Evolutionary conservation across 1,140 invertebrate genomes (phyloP).

Genomic region (Diploscapter pachys): DNA sequence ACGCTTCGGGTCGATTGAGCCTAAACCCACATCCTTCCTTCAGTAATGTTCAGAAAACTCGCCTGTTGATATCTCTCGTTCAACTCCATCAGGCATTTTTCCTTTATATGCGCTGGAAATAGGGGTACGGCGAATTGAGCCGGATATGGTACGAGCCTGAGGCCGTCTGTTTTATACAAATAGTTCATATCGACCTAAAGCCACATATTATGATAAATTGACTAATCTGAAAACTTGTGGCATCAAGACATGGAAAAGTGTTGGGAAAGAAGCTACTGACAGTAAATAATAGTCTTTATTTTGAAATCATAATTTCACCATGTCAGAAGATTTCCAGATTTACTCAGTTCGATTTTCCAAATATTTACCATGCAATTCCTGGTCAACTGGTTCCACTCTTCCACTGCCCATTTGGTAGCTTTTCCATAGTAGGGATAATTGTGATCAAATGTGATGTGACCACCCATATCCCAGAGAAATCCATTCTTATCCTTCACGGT

Average conservation of each 20-base stretch:
- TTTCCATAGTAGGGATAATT: conserved; percentile 59
- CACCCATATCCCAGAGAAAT: conserved; percentile 60
- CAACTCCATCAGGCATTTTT: conserved; percentile 47
- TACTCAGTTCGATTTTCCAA: too few relatives aligned
- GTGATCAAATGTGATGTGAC: conserved; percentile 58
- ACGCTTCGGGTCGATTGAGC: conserved; percentile 28
- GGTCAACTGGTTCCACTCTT: conserved; percentile 56
- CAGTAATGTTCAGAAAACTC: too few relatives aligned
- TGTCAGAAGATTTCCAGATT: too few relatives aligned
- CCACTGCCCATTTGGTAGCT: conserved; percentile 56
- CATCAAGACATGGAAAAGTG: too few relatives aligned
- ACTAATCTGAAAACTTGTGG: too few relatives aligned
- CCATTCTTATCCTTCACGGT: conserved; percentile 55
- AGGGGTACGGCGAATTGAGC: conserved; percentile 58
- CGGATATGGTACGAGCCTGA: conserved; percentile 56
- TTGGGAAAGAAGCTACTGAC: too few relatives aligned
- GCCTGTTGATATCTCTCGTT: conserved; percentile 54
- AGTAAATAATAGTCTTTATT: too few relatives aligned
- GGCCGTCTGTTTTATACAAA: conserved; percentile 49
- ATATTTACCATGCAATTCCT: conserved; percentile 49
- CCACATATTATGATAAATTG: too few relatives aligned
- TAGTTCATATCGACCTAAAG: conserved; percentile 54
- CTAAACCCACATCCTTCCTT: not conserved
- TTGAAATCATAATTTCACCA: too few relatives aligned
- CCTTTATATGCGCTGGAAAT: conserved; percentile 56